Conservation (phyloP, 2,113 vertebrate genomes). For the Dipodomys ordii region DNA sequence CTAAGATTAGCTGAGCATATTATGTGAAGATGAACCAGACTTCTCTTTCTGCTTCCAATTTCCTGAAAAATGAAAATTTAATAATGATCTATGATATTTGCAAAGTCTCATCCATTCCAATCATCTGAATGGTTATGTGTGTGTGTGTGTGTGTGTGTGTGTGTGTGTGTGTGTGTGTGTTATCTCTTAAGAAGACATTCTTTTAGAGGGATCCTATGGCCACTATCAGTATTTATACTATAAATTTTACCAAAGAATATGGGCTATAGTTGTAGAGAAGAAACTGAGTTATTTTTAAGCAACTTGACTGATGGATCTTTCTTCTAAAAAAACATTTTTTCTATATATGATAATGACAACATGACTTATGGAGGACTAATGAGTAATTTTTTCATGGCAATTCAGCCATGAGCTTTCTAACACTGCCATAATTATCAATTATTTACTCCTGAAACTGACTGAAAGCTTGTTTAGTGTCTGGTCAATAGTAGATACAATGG, state of each 20-base stretch:
- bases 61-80: constrained; percentile 49
- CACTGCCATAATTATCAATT: background rate
- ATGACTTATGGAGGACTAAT: background rate
- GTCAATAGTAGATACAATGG: background rate
- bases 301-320: background rate
- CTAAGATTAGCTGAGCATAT: constrained; percentile 34
- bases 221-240: background rate
- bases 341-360: background rate
- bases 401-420: background rate
- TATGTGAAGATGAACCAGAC: constrained; percentile 1
- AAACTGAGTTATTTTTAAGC: background rate
- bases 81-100: background rate
- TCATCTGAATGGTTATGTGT: background rate
- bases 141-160: background rate
- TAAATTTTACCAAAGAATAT: background rate
- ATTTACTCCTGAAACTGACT: background rate
- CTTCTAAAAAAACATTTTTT: background rate
- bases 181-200: background rate
- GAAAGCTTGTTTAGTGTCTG: background rate
- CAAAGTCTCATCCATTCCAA: background rate
- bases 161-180: background rate
- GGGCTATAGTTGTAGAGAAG: background rate
- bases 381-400: background rate
- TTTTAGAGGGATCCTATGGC: background rate
- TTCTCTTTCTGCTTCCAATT: constrained; percentile 41